A percentile compares a stretch with the other conserved stretches of the same genome.
Conservation (phyloP, 1,140 invertebrate species). For the Eumaeus atala region DNA sequence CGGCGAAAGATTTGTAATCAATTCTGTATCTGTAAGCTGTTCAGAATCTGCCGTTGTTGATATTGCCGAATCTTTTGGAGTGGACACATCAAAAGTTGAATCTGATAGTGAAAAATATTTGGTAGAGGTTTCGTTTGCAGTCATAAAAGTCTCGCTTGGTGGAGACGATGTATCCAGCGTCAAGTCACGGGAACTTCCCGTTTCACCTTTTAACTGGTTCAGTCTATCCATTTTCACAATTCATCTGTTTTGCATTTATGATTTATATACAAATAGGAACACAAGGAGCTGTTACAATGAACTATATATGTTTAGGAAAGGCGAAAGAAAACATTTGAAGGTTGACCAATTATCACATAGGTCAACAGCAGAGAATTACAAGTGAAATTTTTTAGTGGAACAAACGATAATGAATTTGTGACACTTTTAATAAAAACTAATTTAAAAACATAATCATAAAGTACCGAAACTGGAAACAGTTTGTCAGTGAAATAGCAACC, state of each 20-base stretch:
- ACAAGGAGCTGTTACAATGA: slow-evolving; percentile 21
- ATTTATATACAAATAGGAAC: slow-evolving; percentile 30
- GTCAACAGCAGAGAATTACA: slow-evolving; percentile 66
- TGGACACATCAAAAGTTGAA: slow-evolving; percentile 50
- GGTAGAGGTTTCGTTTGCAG: slow-evolving; percentile 61
- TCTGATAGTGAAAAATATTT: slow-evolving; percentile 69
- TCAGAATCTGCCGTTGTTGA: slow-evolving; percentile 32
- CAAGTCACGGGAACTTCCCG: slow-evolving; percentile 49
- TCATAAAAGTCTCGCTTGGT: slow-evolving; percentile 56
- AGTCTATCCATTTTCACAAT: slow-evolving; percentile 68
- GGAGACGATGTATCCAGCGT: slow-evolving; percentile 52
- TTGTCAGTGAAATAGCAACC: slow-evolving; percentile 17
- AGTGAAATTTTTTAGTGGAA: slow-evolving; percentile 66
- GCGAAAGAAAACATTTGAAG: slow-evolving; percentile 54
- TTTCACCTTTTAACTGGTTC: slow-evolving; percentile 55
- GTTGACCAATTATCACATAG: slow-evolving; percentile 66
- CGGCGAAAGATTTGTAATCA: slow-evolving; percentile 53
- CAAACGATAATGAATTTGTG: slow-evolving; percentile 65
- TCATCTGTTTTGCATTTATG: slow-evolving; percentile 62
- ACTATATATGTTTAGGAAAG: slow-evolving; percentile 33
- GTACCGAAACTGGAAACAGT: slow-evolving; percentile 16
- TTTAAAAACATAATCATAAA: slow-evolving; percentile 10
- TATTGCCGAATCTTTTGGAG: slow-evolving; percentile 41
- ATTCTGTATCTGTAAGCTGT: slow-evolving; percentile 29
- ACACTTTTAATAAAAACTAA: slow-evolving; percentile 56